Conservation (phyloP, 1,140 invertebrate species). For the Papilio helenus region DNA sequence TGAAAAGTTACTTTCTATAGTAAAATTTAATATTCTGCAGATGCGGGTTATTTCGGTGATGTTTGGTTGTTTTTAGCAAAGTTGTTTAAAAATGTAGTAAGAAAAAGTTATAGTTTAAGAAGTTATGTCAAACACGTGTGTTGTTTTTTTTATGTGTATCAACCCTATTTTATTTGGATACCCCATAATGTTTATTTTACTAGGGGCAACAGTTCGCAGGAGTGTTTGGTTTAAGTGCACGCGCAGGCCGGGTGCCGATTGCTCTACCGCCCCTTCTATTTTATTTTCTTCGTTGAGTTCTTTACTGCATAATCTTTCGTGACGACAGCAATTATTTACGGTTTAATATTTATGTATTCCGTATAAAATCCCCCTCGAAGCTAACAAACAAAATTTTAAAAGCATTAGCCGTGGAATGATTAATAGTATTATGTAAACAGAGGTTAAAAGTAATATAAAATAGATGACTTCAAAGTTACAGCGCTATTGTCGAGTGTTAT, state of each 20-base stretch:
- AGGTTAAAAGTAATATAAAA: not conserved
- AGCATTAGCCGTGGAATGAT: not conserved
- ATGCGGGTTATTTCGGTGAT: not conserved
- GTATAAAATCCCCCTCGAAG: conserved; percentile 25
- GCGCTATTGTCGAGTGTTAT: not conserved
- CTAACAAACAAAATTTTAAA: conserved; percentile 8
- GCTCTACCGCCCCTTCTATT: conserved; percentile 35
- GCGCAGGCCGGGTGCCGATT: conserved; percentile 50
- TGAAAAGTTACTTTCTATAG: not conserved
- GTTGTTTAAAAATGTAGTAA: not conserved
- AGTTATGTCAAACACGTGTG: not conserved
- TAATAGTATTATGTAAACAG: not conserved
- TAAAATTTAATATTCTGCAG: not conserved
- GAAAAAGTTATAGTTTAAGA: not conserved
- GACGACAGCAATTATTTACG: conserved; percentile 35
- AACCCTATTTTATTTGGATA: conserved; percentile 50
- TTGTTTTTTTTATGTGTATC: conserved; percentile 22
- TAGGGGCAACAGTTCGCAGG: conserved; percentile 57
- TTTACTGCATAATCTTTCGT: conserved; percentile 33
- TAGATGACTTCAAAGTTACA: not conserved
- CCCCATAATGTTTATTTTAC: conserved; percentile 61
- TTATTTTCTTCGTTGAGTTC: conserved; percentile 34
- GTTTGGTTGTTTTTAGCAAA: not conserved
- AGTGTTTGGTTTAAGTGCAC: conserved; percentile 63
- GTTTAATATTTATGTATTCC: conserved; percentile 8